Conservation (phyloP, 1,140 invertebrate species). For the Idris sp. region DNA sequence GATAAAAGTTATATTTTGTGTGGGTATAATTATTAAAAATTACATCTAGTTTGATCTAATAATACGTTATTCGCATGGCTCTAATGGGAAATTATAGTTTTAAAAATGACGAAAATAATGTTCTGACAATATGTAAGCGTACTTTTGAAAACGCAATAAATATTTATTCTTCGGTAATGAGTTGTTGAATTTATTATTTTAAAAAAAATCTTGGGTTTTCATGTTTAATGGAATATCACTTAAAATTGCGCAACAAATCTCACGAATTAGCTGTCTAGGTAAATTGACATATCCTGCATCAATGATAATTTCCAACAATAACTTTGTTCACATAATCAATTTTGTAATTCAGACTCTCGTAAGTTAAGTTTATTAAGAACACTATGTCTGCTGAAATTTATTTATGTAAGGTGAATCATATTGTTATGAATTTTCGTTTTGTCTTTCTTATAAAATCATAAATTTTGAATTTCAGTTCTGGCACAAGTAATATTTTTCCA, state of each 20-base stretch:
- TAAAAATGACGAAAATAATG: no score
- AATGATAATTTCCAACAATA: slow-evolving; percentile 11
- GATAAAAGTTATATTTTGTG: no score
- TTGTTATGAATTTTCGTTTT: no score
- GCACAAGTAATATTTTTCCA: slow-evolving; percentile 15
- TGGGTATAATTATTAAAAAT: no score
- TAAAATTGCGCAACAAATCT: slow-evolving; percentile 35
- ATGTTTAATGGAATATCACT: no score
- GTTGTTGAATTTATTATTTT: slow-evolving; percentile 3
- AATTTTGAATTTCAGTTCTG: slow-evolving; percentile 20
- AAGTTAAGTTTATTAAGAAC: no score
- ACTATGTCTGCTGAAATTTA: no score
- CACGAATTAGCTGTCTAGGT: slow-evolving; percentile 26
- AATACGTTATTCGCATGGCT: neutral
- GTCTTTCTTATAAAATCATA: no score
- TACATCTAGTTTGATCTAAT: no score
- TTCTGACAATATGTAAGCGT: slow-evolving; percentile 17
- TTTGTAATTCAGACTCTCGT: no score
- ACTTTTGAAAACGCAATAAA: slow-evolving; percentile 24
- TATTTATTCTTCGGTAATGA: slow-evolving; percentile 28
- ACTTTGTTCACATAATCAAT: slow-evolving; percentile 3
- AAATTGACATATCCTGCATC: slow-evolving; percentile 54
- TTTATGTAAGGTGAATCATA: no score
- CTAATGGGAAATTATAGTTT: slow-evolving; percentile 16
- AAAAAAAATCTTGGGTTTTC: no score